Base-by-base conservation (phyloP, 2,888 invertebrate genomes). In the Mayetiola destructor region DNA sequence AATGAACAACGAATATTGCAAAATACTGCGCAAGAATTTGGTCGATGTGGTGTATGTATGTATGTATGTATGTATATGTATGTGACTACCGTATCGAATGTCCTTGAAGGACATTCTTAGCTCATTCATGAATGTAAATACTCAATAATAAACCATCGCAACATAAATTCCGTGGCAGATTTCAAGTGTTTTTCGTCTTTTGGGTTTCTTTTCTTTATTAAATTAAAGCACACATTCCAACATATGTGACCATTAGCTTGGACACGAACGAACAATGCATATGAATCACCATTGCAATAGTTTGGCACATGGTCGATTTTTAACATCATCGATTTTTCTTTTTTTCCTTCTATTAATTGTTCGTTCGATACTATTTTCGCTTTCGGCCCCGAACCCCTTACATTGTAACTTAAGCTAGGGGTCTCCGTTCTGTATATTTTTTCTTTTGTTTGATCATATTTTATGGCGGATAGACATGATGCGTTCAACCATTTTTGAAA, bases 1-100 rank as follows among this genome's bases (percentile, higher is more conserved):
- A 32, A 32, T 32, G 12, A 9, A 32, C 32, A 32, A 12, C 32
- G 12, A 32, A 32, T 32, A 32, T 32, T 9, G 12, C n/a, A 27
- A 48, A 27, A 48, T 27, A 48, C 48, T 48, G 48, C 48, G 48
- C 48, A 48, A 48, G 48, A 48, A 48, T 48, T 40, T 48, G n/a
- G n/a, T n/a, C n/a, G n/a, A n/a, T n/a, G n/a, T n/a, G n/a, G n/a
- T n/a, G n/a, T n/a, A n/a, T n/a, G n/a, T n/a, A n/a, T n/a, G 2
- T 48, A 27, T 10, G 2, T 3, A 2, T 6, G 23, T 12, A 12
- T 14, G 4, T 4, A 6, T 36, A 36, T 12, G 5, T 36, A 36
- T n/a, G 10, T 12, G 23, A 6, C 21, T 23, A 23, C 10, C 23
- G 4, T 21, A 10, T 6, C 3, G 14, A 4, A 23, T 48, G 48